Evolutionary conservation across 92 coral and sea anemone species (phyloP), one percentile per base, ranked within the genome.

Genomic region (Parazoanthus atlanticus): DNA sequence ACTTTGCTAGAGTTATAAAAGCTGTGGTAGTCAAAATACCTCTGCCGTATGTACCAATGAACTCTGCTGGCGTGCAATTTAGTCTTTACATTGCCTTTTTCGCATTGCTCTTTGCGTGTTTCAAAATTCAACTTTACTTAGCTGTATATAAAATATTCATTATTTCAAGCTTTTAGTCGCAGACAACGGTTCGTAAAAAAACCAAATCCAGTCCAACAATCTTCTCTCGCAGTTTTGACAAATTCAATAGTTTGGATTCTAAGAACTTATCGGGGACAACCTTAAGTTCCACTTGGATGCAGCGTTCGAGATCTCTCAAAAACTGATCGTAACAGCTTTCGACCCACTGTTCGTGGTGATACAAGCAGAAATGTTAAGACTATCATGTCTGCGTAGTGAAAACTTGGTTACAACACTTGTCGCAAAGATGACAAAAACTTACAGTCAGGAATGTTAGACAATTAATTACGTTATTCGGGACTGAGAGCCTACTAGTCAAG

Each of bases 401-500:
- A 23, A 16, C n/a, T 67, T 26, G 40, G n/a, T 69, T n/a, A 70
- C 21, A 34, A 65, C 6, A 40, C 28, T 43, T 13, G 87, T 54
- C 29, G 74, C 15, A n/a, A 69, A 43, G 21, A 84, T 41, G 76
- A 71, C 6, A 41, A 69, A 36, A 43, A 84, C 87, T 84, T 43
- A 84, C 65, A 84, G 49, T 84, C 54, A 41, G 54, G 78, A 84
- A 84, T 65, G 36, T 67, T 84, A 69, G 67, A 25, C 31, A 69
- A 84, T 70, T 84, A 84, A 70, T 84, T 84, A 84, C 67, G 64
- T 84, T 84, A 46, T 84, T 70, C 66, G 66, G 65, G 64, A 16
- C 25, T 69, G n/a, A 38, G 26, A 19, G 78, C 78, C 87, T 67
- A 69, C 78, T 84, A 67, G 65, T 69, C 87, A 84, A 56, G 77